phyloP scores from a whole-genome alignment of 2,888 invertebrate genomes.

The Eupithecia inturbata region DNA sequence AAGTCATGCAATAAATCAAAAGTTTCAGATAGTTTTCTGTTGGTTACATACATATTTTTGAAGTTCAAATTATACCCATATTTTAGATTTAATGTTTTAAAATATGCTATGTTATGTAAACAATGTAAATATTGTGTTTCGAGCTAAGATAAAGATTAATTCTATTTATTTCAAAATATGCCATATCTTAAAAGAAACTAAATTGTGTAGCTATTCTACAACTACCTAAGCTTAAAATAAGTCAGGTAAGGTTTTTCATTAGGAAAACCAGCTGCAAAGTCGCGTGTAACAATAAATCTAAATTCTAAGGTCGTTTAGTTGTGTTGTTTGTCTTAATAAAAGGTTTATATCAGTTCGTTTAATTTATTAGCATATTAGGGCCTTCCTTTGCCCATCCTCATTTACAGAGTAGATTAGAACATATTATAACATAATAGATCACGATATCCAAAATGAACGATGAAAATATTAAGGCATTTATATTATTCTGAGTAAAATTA shows the following conservation, averaged over 20 bases:
- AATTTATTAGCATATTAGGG: not conserved
- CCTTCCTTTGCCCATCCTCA: too few species aligned
- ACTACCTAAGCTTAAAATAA: not conserved
- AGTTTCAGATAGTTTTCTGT: not conserved
- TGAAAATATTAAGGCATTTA: not conserved
- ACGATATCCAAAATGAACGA: not conserved
- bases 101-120: not conserved
- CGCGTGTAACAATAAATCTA: not conserved
- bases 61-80: not conserved
- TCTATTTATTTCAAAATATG: constrained; percentile 30
- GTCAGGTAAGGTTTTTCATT: not conserved
- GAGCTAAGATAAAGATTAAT: not conserved
- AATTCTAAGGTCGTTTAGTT: not conserved
- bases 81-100: not conserved
- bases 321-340: constrained; percentile 9
- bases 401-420: too few species aligned
- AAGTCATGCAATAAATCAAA: not conserved
- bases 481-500: not conserved
- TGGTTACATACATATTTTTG: not conserved
- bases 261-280: not conserved
- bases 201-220: constrained; percentile 2
- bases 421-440: not conserved
- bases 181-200: constrained; percentile 18
- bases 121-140: constrained; percentile 3
- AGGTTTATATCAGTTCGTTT: constrained; percentile 1